Base-by-base conservation (phyloP, 2,797 vertebrate genomes). In the Karalla daura region DNA sequence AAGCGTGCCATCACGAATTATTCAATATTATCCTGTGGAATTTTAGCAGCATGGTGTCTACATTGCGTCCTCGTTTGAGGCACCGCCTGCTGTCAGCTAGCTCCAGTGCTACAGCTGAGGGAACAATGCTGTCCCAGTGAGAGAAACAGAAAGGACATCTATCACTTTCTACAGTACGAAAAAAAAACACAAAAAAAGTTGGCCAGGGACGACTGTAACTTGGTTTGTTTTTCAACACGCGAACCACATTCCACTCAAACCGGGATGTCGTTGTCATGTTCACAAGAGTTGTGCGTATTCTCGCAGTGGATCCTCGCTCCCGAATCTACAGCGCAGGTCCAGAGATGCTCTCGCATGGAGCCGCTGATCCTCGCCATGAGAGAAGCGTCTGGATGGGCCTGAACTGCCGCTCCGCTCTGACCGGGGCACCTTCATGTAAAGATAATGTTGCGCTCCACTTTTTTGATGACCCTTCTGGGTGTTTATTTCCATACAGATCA, bases 231-330 rank as follows among this genome's bases (percentile, higher is more conserved):
- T 86, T 86, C 84, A 84, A 79, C 82, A 87, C 84, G 83, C 74
- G 81, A 86, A 87, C 88, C 79, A 70, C 85, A 90, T 89, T 91
- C 86, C 87, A 91, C 81, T 92, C 92, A 91, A 92, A 92, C 78
- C 64, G 85, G 85, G 90, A 92, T 90, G 89, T 92, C 89, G 87
- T 93, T 92, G 87, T 93, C 91, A 90, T 68, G 85, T 78, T 91
- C 91, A 90, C 87, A n/a, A 70, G 56, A 83, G 88, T 92, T 92
- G 89, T 81, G 79, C 74, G 36, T 84, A 81, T 84, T 71, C 46
- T 67, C 83, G 67, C 83, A 23, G 86, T 83, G 81, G 84, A 82
- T 84, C 69, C 70, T 84, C 69, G 77, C 76, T 83, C 82, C 70
- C 71, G 72, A 78, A 64, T 74, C 77, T 61, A 32, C 64, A 69